phyloP scores from a whole-genome alignment of 2,888 invertebrate genomes.

The Artemia sinica region DNA sequence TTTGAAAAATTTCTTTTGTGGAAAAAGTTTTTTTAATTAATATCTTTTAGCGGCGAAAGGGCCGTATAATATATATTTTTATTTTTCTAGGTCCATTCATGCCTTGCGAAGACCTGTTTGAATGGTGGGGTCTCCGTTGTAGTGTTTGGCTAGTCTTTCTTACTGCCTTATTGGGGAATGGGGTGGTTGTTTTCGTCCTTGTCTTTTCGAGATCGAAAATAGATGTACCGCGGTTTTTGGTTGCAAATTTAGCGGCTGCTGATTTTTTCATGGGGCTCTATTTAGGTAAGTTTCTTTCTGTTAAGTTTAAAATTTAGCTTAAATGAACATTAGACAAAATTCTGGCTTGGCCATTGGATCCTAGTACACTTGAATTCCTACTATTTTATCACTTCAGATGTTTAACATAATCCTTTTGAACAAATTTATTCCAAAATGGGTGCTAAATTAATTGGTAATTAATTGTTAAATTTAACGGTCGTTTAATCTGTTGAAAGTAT shows the following conservation, averaged over 20 bases:
- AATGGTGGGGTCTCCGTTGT: slow-evolving; percentile 92
- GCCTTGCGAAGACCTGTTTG: slow-evolving; percentile 86
- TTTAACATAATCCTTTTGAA: no score
- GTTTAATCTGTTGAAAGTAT: no score
- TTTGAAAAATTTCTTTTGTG: no score
- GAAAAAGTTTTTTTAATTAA: no score
- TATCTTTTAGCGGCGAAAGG: no score
- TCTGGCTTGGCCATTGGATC: neutral
- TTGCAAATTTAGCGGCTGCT: slow-evolving; percentile 87
- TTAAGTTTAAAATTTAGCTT: neutral
- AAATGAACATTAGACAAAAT: neutral
- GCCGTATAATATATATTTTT: neutral
- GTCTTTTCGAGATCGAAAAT: slow-evolving; percentile 78
- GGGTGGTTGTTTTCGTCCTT: slow-evolving; percentile 81
- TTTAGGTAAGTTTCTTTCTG: slow-evolving; percentile 41
- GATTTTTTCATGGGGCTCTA: slow-evolving; percentile 96
- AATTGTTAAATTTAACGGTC: no score
- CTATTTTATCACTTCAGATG: no score
- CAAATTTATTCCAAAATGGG: no score
- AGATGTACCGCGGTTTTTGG: slow-evolving; percentile 88
- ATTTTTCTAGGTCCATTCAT: slow-evolving; percentile 61
- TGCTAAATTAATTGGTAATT: no score
- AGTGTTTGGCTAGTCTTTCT: slow-evolving; percentile 95
- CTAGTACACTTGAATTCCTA: no score
- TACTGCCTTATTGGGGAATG: slow-evolving; percentile 84